Conservation (phyloP, 2,797 vertebrate genomes). For the Prunella strophiata region DNA sequence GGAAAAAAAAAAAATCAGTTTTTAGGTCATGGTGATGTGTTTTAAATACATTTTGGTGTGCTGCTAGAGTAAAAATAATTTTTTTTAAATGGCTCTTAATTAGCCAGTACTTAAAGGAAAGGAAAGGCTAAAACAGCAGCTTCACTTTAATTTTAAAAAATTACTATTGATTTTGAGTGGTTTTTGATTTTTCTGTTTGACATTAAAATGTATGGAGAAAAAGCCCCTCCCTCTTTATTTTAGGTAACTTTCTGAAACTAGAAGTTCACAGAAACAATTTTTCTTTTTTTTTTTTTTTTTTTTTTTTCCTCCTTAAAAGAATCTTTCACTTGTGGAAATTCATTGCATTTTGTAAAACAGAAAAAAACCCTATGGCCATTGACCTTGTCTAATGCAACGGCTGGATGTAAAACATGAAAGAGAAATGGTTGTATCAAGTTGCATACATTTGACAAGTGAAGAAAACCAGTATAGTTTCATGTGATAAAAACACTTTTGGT, state of each 20-base stretch:
- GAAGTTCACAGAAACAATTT: background rate
- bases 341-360: slow-evolving; percentile 5
- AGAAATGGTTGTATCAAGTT: slow-evolving; percentile 22
- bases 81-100: background rate
- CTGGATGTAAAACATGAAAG: slow-evolving; percentile 46
- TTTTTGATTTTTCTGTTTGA: background rate
- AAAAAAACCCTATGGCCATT: background rate
- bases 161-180: background rate
- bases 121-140: background rate
- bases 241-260: background rate
- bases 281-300: background rate
- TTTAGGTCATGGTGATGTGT: background rate
- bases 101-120: background rate
- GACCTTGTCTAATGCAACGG: slow-evolving; percentile 22
- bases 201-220: background rate
- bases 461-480: slow-evolving; percentile 35
- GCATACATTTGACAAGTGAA: slow-evolving; percentile 47
- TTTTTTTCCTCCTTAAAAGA: background rate
- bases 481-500: slow-evolving; percentile 33
- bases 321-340: background rate
- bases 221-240: background rate
- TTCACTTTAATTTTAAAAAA: background rate
- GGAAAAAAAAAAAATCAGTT: background rate
- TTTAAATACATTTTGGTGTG: background rate
- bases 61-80: background rate